Conservation (phyloP, 2,797 vertebrate species). For the Sebastes minor region DNA sequence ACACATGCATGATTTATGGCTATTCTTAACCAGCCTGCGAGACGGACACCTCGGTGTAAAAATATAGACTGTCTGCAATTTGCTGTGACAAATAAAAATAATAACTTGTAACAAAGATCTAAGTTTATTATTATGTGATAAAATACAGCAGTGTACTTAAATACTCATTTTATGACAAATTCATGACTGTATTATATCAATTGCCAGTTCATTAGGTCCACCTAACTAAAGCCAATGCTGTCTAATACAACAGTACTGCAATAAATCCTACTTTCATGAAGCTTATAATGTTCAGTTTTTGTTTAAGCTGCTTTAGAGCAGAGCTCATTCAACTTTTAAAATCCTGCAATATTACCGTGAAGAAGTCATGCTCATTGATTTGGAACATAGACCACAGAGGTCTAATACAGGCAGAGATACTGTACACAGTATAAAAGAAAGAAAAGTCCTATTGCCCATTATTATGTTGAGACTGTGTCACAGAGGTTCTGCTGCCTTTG, state of each 20-base stretch:
- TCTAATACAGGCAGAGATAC: neutral
- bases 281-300: neutral
- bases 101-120: neutral
- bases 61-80: neutral
- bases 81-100: neutral
- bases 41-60: neutral
- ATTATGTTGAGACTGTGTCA: neutral
- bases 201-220: neutral
- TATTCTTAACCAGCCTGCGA: slow-evolving; percentile 43
- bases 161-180: neutral
- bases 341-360: neutral
- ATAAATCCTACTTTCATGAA: neutral
- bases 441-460: neutral
- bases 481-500: neutral
- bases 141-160: neutral
- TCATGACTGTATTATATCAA: neutral
- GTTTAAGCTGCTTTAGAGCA: neutral
- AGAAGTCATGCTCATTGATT: neutral
- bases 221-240: neutral
- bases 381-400: neutral
- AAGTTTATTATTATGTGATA: neutral
- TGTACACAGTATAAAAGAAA: neutral
- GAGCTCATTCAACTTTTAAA: neutral
- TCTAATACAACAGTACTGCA: neutral
- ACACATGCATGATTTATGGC: slow-evolving; percentile 4